Evolutionary conservation across 2,113 vertebrate species (phyloP), one percentile per base, ranked within the genome.

Genomic region (Cyanocitta stelleri): DNA sequence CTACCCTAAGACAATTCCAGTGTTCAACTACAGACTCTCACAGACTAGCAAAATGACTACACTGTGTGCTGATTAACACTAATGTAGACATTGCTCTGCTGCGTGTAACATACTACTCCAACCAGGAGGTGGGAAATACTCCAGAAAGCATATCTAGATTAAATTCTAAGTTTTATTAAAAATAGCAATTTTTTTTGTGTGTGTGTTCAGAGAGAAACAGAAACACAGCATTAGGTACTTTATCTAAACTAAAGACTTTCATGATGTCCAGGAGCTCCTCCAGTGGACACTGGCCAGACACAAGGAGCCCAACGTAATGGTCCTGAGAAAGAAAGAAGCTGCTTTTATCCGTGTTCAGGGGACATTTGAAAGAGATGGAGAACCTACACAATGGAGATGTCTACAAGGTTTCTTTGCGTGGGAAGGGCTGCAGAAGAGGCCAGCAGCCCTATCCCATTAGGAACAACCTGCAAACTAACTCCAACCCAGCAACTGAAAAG

Each of bases 221-320:
- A 93, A 79, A 39, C 37, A 91, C 6, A 44, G 27, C 17, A 35
- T 66, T 58, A 69, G 19, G 12, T 46, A 81, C 10, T 61, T 74
- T 7, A 69, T 48, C 8, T 7, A 39, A 44, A 81, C 6, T 4
- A 24, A 51, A 64, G 30, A 14, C 26, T 71, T 87, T 35, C 27
- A n/a, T n/a, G 43, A 78, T 17, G 8, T 64, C 33, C 66, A 79
- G 62, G 49, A 87, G 18, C 13, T 51, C 4, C 18, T 67, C 16
- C 32, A 8, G 1, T 4, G 13, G 24, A 69, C 54, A 20, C 10
- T 18, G 26, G 13, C 6, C 20, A 80, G 58, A 62, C 1, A 2
- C 9, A 76, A 80, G 19, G 21, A 58, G n/a, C 11, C 26, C 48
- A 81, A 4, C 0, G 0, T 9, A 68, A 58, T 1, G 3, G 64